Evolutionary conservation across 2,113 vertebrate genomes (phyloP).

Genomic region (Chiloscyllium plagiosum): DNA sequence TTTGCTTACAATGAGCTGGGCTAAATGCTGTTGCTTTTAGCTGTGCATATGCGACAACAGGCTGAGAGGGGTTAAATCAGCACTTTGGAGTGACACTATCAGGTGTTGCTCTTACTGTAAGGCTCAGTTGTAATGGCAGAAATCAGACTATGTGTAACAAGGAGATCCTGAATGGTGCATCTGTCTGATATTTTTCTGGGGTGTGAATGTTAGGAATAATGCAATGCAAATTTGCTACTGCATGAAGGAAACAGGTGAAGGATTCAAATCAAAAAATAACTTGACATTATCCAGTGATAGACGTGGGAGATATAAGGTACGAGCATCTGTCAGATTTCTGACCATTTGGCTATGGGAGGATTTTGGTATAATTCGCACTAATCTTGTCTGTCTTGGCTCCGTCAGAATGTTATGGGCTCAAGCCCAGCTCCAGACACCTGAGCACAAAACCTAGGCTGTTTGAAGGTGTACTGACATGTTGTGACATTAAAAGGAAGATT

Average conservation of each 20-base stretch:
- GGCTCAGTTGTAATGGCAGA: not conserved
- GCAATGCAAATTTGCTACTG: not conserved
- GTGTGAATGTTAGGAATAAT: not conserved
- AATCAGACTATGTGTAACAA: not conserved
- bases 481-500: not conserved
- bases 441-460: not conserved
- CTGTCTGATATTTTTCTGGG: not conserved
- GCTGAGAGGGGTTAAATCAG: not conserved
- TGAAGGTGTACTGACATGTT: not conserved
- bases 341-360: not conserved
- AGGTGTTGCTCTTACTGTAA: not conserved
- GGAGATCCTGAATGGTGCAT: not conserved
- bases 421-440: not conserved
- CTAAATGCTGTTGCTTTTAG: not conserved
- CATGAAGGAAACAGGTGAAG: not conserved
- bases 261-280: not conserved
- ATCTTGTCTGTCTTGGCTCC: not conserved
- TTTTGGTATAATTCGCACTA: not conserved
- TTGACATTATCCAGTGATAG: not conserved
- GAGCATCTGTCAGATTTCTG: not conserved
- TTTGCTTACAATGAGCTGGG: not conserved
- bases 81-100: not conserved
- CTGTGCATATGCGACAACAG: not conserved
- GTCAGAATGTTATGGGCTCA: not conserved
- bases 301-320: not conserved